Percentiles rank a stretch among this genome's conserved stretches.
These are phyloP conservation scores for Menidia beryllina DNA, from an alignment of 2,113 vertebrate species.

Conservation along the genomic window DNA sequence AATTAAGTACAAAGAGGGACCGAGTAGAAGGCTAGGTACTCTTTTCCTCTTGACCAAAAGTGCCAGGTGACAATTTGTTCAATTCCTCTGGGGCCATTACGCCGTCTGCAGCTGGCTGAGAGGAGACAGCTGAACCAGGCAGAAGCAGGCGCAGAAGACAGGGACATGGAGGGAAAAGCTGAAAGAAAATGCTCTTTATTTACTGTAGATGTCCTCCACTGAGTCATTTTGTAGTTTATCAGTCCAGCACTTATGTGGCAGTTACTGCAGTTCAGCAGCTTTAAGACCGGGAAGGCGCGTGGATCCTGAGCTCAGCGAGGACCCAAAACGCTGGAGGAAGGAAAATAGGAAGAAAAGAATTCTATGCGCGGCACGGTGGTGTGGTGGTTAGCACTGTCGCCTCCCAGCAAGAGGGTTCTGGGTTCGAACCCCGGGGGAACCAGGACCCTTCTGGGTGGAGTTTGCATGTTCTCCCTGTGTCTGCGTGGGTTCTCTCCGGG, in stretches of 20 bases:
- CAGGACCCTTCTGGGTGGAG: too few relatives aligned
- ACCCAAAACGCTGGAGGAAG: background rate
- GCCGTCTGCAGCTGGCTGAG: slow-evolving; percentile 62
- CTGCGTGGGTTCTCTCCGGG: too few relatives aligned
- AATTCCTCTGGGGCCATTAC: slow-evolving; percentile 81
- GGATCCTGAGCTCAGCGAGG: background rate
- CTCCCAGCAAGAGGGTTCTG: too few relatives aligned
- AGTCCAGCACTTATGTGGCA: slow-evolving; percentile 11
- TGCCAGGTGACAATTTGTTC: slow-evolving; percentile 84
- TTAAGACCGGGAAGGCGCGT: background rate
- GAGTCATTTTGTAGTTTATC: slow-evolving; percentile 19
- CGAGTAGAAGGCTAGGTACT: slow-evolving; percentile 41
- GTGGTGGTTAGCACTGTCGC: too few relatives aligned
- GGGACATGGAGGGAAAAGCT: background rate
- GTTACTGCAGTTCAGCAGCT: slow-evolving; percentile 27
- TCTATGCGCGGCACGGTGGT: too few relatives aligned
- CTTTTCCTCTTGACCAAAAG: slow-evolving; percentile 78
- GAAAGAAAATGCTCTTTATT: slow-evolving; percentile 8
- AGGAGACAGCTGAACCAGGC: slow-evolving; percentile 41
- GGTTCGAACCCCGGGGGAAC: too few relatives aligned
- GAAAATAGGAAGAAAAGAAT: too few relatives aligned
- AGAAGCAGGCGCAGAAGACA: background rate
- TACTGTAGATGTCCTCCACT: slow-evolving; percentile 3
- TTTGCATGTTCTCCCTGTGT: too few relatives aligned
- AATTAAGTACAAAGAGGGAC: slow-evolving; percentile 55